Evolutionary conservation across 2,797 vertebrate genomes (phyloP).

Genomic region (Megalops cyprinoides): DNA sequence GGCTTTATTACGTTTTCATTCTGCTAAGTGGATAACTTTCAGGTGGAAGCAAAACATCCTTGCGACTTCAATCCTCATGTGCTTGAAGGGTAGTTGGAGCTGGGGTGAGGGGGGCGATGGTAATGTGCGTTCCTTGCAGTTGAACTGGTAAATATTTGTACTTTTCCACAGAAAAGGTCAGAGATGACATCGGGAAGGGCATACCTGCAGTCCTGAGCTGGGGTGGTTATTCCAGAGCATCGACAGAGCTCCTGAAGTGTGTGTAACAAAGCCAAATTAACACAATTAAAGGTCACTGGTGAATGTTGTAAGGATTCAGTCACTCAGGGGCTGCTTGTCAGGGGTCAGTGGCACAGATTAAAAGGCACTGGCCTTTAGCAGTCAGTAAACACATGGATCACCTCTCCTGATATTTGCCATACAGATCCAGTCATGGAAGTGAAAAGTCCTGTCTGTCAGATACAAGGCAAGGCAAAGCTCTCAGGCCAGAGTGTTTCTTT

Average conservation of each 20-base stretch:
- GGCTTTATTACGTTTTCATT: slow-evolving; percentile 3
- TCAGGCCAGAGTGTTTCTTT: too few species aligned
- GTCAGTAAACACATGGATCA: slow-evolving; percentile 54
- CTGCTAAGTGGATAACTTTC: slow-evolving; percentile 29
- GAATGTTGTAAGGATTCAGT: slow-evolving; percentile 57
- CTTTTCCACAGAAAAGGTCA: slow-evolving; percentile 25
- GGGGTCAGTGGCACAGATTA: slow-evolving; percentile 61
- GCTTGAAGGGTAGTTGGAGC: background rate
- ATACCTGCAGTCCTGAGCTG: background rate
- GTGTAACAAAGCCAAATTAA: slow-evolving; percentile 65
- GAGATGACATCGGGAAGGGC: slow-evolving; percentile 27
- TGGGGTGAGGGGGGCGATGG: background rate
- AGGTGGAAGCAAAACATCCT: slow-evolving; percentile 28
- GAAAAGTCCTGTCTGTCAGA: slow-evolving; percentile 28
- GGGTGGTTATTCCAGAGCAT: slow-evolving; percentile 37
- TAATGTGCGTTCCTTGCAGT: background rate
- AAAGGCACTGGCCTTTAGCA: slow-evolving; percentile 60
- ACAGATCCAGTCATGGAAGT: slow-evolving; percentile 32
- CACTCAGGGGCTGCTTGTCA: slow-evolving; percentile 55
- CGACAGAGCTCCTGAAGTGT: slow-evolving; percentile 58
- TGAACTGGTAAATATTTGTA: background rate
- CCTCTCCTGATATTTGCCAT: slow-evolving; percentile 45
- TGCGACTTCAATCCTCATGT: background rate
- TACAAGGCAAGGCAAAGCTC: background rate
- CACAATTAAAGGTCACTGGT: slow-evolving; percentile 67